Conservation (phyloP, 2,113 vertebrate genomes). For the Bubo scandiacus region DNA sequence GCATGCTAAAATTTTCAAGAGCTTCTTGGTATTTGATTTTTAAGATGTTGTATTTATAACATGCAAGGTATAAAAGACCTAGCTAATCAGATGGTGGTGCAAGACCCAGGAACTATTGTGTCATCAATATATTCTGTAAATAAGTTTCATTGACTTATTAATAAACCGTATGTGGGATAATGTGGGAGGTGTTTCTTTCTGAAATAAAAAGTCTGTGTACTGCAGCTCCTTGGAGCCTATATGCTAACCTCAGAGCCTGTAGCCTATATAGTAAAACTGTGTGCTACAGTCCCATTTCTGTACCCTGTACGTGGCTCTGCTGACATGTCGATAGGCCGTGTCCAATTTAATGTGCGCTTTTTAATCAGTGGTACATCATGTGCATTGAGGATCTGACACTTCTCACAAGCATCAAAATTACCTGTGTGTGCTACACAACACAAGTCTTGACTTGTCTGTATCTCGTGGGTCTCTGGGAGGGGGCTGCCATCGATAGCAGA, state of each 20-base stretch:
- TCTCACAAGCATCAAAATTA: neutral
- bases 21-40: neutral
- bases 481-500: neutral
- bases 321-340: fast-evolving
- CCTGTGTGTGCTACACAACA: neutral
- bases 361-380: neutral
- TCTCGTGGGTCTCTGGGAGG: neutral
- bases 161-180: neutral
- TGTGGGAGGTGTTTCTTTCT: conserved; percentile 12
- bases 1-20: neutral
- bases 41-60: neutral
- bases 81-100: neutral
- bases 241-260: too few relatives aligned
- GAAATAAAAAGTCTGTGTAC: neutral
- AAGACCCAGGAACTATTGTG: neutral
- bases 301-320: neutral
- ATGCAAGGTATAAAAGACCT: neutral
- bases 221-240: neutral
- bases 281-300: fast-evolving
- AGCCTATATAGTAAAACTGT: too few relatives aligned
- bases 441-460: fast-evolving
- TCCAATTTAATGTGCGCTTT: neutral
- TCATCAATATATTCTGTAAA: neutral
- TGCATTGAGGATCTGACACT: neutral
- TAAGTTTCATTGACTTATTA: conserved; percentile 7